Percentiles rank a stretch among this genome's conserved stretches.
These are phyloP conservation scores for Copidosoma floridanum DNA, from an alignment of 1,140 invertebrate genomes.

Conservation along the genomic window DNA sequence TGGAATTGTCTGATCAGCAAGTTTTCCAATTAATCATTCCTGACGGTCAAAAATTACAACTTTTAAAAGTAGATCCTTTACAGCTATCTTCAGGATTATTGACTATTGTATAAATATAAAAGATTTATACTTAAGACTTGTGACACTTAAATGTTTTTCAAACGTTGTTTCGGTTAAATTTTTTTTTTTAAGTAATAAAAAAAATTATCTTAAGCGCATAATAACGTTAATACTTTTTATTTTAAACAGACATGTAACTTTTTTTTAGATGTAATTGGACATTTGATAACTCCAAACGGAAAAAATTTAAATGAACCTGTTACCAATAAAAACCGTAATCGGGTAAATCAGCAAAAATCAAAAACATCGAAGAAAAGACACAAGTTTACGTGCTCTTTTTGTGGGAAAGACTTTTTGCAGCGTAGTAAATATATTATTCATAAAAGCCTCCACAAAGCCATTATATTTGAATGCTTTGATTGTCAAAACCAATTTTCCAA, in stretches of 20 bases:
- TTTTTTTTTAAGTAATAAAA: too few species aligned
- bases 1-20: constrained; percentile 43
- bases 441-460: constrained; percentile 54
- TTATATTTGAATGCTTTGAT: constrained; percentile 56
- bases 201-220: too few species aligned
- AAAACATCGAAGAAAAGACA: constrained; percentile 50
- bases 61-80: constrained; percentile 51
- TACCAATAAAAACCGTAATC: constrained; percentile 52
- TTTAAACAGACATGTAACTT: too few species aligned
- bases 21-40: constrained; percentile 55
- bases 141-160: too few species aligned
- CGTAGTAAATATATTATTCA: constrained; percentile 55
- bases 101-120: constrained; percentile 50
- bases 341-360: constrained; percentile 56
- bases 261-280: constrained; percentile 63
- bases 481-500: constrained; percentile 55
- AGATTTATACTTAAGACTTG: too few species aligned
- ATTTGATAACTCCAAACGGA: constrained; percentile 63
- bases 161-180: too few species aligned
- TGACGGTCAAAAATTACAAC: too few species aligned
- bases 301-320: constrained; percentile 63
- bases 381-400: constrained; percentile 59
- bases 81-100: constrained; percentile 54
- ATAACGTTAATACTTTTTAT: too few species aligned
- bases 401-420: constrained; percentile 58